Evolutionary conservation across 2,888 invertebrate species (phyloP).

Genomic region (Lucinisca nassula): DNA sequence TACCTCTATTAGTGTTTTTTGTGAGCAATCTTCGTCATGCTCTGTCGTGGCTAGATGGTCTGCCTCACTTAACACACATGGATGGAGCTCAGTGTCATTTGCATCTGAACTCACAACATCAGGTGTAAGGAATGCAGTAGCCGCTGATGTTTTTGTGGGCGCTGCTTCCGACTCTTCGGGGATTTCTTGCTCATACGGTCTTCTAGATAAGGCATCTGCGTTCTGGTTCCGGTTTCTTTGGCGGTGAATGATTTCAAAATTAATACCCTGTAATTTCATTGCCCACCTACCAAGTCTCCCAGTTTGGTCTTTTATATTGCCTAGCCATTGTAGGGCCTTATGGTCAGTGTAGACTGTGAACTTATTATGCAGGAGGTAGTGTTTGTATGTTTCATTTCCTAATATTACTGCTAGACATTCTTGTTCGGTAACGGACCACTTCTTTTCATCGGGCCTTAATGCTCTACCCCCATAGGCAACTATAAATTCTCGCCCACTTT

Average conservation of each 20-base stretch:
- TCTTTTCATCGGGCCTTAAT: conserved; percentile 22
- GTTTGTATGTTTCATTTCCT: conserved; percentile 32
- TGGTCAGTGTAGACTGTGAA: conserved; percentile 36
- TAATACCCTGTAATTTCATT: conserved; percentile 51
- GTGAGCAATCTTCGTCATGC: too few species aligned
- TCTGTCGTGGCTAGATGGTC: too few species aligned
- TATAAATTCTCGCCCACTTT: background rate
- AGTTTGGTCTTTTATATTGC: conserved; percentile 46
- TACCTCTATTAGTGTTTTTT: too few species aligned
- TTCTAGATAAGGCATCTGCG: conserved; percentile 38
- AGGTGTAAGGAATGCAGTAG: too few species aligned
- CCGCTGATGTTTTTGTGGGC: too few species aligned
- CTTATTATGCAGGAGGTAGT: conserved; percentile 29
- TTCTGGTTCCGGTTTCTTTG: conserved; percentile 21
- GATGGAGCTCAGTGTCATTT: too few species aligned
- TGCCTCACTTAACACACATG: too few species aligned
- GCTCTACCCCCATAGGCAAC: conserved; percentile 34
- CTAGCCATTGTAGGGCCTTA: conserved; percentile 35
- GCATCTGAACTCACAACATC: too few species aligned
- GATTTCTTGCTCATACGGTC: background rate
- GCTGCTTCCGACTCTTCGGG: too few species aligned
- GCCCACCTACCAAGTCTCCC: conserved; percentile 59
- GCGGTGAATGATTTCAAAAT: conserved; percentile 41
- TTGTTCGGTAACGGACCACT: conserved; percentile 35
- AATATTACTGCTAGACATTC: conserved; percentile 48